phyloP scores from a whole-genome alignment of 2,797 vertebrate species.

The Chlorospingus flavigularis region DNA sequence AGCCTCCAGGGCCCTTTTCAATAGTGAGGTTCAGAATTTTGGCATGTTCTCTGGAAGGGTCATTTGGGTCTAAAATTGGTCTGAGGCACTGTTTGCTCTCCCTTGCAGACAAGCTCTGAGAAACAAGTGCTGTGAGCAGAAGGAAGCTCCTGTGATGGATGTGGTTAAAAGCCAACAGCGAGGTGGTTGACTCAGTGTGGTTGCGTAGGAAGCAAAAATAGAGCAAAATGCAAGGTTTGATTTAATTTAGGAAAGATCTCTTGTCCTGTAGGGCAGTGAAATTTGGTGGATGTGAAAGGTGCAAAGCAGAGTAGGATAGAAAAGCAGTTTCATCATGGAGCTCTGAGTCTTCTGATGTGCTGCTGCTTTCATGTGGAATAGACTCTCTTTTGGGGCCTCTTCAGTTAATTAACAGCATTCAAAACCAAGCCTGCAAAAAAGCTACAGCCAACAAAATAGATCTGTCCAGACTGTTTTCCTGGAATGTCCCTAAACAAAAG shows the following conservation, averaged over 20 bases:
- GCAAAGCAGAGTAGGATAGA: neutral
- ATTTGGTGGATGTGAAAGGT: neutral
- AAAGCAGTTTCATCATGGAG: neutral
- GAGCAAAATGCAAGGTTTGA: neutral
- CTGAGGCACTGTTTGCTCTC: neutral
- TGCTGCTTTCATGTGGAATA: neutral
- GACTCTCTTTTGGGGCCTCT: neutral
- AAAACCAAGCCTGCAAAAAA: conserved; percentile 4
- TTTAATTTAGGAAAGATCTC: neutral
- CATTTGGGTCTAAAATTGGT: neutral
- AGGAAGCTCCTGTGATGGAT: neutral
- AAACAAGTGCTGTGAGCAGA: neutral
- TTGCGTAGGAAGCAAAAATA: neutral
- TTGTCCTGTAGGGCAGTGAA: neutral
- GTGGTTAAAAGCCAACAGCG: neutral
- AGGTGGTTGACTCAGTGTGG: neutral
- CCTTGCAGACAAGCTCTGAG: neutral
- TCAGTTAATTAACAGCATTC: neutral
- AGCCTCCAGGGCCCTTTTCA: neutral
- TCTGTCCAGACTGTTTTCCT: conserved; percentile 34
- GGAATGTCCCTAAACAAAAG: conserved; percentile 59
- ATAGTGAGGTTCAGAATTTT: neutral
- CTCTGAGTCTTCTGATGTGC: neutral
- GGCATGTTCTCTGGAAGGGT: neutral
- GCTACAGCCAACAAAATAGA: neutral